Evolutionary conservation across 2,888 invertebrate genomes (phyloP), one percentile per base, ranked within the genome.

Genomic region (Margaritifera margaritifera): DNA sequence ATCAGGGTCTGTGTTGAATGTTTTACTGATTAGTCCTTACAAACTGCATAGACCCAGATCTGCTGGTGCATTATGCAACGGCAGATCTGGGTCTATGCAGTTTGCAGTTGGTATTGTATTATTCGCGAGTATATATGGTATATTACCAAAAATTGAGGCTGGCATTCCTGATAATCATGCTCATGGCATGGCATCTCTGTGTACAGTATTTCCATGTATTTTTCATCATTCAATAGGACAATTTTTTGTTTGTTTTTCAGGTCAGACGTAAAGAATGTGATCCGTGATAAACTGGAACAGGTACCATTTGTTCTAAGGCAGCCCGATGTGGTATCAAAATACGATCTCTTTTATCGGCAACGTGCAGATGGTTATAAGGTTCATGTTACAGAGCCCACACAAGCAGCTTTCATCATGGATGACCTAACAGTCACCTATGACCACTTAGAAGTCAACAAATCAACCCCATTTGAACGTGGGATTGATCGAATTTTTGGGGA

Each of bases 401-500:
- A 66, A 92, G 94, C 67, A 0, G 94, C 94, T 79, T 92, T 94
- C 82, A 87, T 93, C 90, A 67, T 75, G 64, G 82, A 84, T 15
- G 94, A 95, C 83, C 92, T 96, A 91, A 95, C 95, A 83, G 93
- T 94, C 1, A 94, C 96, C 78, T 94, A 95, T 57, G 95, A 95
- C 89, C 93, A 94, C 73, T 96, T 95, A 88, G 94, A 95, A 86
- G 94, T 95, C 0, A 93, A 93, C 81, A 92, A 93, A 0, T 92
- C 94, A 4, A 93, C 94, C 15, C 92, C 95, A 58, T 93, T 94
- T 74, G 94, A 95, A 89, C 94, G 94, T 83, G 92, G 96, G 27
- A 94, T 95, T 92, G 95, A 95, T 3, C 95, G 95, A 89, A 94
- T 96, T 86, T 94, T 94, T 80, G 96, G 96, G 24, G 93, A 95